Base-by-base conservation (phyloP, 2,113 vertebrate species). In the Falcunculus frontatus region DNA sequence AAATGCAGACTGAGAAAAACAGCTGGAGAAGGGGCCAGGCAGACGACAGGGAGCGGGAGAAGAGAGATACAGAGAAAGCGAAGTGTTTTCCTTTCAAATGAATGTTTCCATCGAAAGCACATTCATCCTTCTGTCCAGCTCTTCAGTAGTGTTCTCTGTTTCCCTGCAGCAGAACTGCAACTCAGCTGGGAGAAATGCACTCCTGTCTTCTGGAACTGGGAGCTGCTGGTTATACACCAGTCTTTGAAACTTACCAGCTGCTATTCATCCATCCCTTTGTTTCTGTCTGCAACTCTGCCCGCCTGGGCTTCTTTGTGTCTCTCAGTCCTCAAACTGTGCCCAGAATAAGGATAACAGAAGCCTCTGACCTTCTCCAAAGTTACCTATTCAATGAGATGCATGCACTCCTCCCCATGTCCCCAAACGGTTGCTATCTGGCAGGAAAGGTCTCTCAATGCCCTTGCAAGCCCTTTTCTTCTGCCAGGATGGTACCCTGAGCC, bases 181-280 rank as follows among this genome's bases (percentile, higher is more conserved):
- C 22, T 80, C 11, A 37, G 27, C 5, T 2, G 3, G 27, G 49
- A 87, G 56, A 87, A 75, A 73, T 1, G 7, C 22, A 14, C 42
- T 70, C 56, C 29, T 7, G 11, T 12, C 50, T 47, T 33, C 41
- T 64, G 55, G 56, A 83, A 59, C 56, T 39, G 47, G 80, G 55
- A 87, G 55, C 75, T 89, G 46, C 79, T 74, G 55, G 39, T 92
- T 90, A 12, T 4, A 21, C 6, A 88, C 55, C 47, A 74, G 59
- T 39, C 47, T 88, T 67, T 56, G 94, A 86, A 90, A 75, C 68
- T 85, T 39, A 80, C 79, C 86, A 81, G 91, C 86, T 89, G 86
- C 91, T 67, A 44, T 68, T 91, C 69, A 82, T 62, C 68, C 69
- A 26, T 44, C 49, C 84, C 73, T 94, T 96, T 95, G 94, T 95